Base-by-base conservation (phyloP, 2,888 invertebrate species). In the Troides oblongomaculatus region DNA sequence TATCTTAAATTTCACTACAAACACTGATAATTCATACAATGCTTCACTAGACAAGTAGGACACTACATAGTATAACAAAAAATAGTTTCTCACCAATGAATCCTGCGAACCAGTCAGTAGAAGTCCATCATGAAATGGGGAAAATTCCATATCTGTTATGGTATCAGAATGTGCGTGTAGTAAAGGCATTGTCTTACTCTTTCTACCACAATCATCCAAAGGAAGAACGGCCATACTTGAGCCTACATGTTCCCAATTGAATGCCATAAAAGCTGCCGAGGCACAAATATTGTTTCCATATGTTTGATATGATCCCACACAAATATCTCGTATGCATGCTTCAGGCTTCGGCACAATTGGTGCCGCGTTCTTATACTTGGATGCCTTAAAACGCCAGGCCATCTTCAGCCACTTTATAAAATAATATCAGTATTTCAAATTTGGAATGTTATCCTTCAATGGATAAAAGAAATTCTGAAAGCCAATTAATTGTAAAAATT, bases 331-430 rank as follows among this genome's bases (percentile, higher is more conserved):
- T 76, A 97, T 94, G 93, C 96, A 96, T 76, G 97, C 96, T 93
- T 99, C 98, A 72, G 98, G 97, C 86, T 98, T 99, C 57, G 98
- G 98, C 81, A 98, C 96, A 82, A 98, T 98, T 60, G 99, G 98
- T 77, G 97, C 96, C 74, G 99, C 98, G 96, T 99, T 99, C 94
- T 99, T 99, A 92, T 97, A 99, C 91, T 99, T 99, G 74, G 98
- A 98, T 85, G 98, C 97, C 94, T 99, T 98, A 93, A 99, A 99
- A 91, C 98, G 94, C 97, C 97, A 97, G 90, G 97, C 97, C 97
- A 97, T 97, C 77, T 75, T 88, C 78, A 81, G 82, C 82, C 85
- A 88, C 84, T 79, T 85, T 84, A 77, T 81, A 79, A 81, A 85
- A 81, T 81, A 78, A 81, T 77, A 77, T 89, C 91, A 92, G 92